Percentiles rank a stretch among this genome's conserved stretches.
phyloP scores from a whole-genome alignment of 2,113 vertebrate species.

The Microcebus lehilahytsara region DNA sequence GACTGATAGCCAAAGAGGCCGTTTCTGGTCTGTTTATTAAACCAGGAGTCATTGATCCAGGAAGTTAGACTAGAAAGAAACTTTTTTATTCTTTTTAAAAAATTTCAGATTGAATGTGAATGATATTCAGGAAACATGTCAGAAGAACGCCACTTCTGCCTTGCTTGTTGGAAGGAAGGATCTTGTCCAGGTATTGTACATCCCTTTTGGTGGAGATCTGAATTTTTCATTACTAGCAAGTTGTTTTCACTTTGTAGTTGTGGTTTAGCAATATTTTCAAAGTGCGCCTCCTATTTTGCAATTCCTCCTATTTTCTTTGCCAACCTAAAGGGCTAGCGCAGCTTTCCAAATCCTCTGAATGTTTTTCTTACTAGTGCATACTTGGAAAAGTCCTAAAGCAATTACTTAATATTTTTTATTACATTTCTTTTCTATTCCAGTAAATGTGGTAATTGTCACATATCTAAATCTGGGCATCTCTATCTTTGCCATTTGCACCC shows the following conservation, averaged over 20 bases:
- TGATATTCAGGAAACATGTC: constrained; percentile 96
- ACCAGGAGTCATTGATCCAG: background rate
- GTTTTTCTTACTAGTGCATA: constrained; percentile 4
- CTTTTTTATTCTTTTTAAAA: constrained; percentile 14
- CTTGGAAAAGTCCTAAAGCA: background rate
- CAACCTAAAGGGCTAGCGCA: background rate
- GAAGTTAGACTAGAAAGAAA: background rate
- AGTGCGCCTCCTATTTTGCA: background rate
- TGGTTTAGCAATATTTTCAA: background rate
- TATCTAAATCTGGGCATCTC: background rate
- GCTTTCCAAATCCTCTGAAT: background rate
- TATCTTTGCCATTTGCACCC: constrained; percentile 6
- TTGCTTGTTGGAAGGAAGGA: constrained; percentile 92
- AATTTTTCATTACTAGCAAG: background rate
- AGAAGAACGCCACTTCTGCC: constrained; percentile 94
- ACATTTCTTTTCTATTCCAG: background rate
- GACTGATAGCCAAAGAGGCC: background rate
- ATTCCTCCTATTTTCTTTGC: constrained; percentile 10
- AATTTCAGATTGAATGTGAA: constrained; percentile 91
- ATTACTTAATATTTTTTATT: background rate
- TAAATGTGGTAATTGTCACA: background rate
- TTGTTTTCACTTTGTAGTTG: background rate
- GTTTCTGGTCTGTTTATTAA: background rate
- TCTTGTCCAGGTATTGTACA: constrained; percentile 90
- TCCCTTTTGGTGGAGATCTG: background rate